phyloP scores from a whole-genome alignment of 2,797 vertebrate species.

The Telmatherina bonti region DNA sequence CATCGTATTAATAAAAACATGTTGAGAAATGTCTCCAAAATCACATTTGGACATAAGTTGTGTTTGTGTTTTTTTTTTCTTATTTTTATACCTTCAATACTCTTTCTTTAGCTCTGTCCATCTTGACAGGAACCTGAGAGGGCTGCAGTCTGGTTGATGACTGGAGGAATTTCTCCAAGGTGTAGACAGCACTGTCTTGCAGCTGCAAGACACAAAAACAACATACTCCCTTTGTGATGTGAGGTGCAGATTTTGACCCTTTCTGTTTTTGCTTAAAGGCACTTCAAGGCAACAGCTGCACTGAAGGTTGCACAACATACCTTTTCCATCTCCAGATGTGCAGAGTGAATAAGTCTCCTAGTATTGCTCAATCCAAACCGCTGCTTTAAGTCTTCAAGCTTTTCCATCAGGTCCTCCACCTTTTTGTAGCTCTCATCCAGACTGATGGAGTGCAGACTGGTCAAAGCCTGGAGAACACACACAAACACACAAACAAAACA shows the following conservation, averaged over 20 bases:
- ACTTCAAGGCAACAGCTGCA: neutral
- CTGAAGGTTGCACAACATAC: slow-evolving; percentile 33
- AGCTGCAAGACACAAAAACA: slow-evolving; percentile 50
- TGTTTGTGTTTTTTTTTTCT: neutral
- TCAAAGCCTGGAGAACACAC: slow-evolving; percentile 47
- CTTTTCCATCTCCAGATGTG: slow-evolving; percentile 71
- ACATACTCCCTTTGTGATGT: neutral
- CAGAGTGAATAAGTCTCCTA: slow-evolving; percentile 59
- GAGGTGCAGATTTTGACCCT: neutral
- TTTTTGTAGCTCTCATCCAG: slow-evolving; percentile 57
- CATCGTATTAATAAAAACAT: too few relatives aligned
- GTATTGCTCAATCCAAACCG: slow-evolving; percentile 59
- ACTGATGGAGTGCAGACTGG: slow-evolving; percentile 43
- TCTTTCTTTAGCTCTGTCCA: slow-evolving; percentile 76
- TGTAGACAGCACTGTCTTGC: slow-evolving; percentile 68
- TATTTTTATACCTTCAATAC: slow-evolving; percentile 67
- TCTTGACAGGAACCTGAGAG: slow-evolving; percentile 58
- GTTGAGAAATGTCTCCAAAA: too few relatives aligned
- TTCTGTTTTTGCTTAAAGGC: neutral
- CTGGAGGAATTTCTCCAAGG: slow-evolving; percentile 62
- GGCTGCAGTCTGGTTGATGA: slow-evolving; percentile 57
- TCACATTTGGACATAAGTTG: neutral
- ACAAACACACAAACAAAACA: slow-evolving; percentile 1
- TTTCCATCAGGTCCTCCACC: slow-evolving; percentile 55
- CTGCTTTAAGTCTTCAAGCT: slow-evolving; percentile 41